Evolutionary conservation across 2,113 vertebrate species (phyloP).

Genomic region (Colossoma macropomum): DNA sequence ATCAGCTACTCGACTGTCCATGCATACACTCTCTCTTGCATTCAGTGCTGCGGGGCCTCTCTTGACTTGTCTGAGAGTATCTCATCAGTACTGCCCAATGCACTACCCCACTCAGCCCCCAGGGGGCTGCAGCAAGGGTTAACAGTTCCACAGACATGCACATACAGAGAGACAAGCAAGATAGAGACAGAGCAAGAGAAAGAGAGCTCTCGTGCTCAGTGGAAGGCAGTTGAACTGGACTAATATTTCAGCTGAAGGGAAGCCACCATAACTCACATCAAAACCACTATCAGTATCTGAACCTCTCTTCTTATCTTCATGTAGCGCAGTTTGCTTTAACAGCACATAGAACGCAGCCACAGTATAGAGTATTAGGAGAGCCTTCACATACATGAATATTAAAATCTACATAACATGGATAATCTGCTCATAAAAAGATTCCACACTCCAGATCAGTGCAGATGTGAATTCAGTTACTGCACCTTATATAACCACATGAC

Average conservation of each 20-base stretch:
- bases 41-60: constrained; percentile 43
- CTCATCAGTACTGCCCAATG: constrained; percentile 27
- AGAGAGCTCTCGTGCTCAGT: background rate
- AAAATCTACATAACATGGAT: background rate
- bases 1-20: constrained; percentile 2
- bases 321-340: background rate
- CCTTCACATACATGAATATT: background rate
- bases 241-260: background rate
- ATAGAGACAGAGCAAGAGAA: background rate
- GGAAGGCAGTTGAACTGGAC: background rate
- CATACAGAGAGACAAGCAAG: constrained; percentile 5
- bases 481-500: too few relatives aligned
- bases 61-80: constrained; percentile 41
- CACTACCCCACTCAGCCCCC: constrained; percentile 29
- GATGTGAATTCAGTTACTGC: background rate
- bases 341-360: background rate
- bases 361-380: background rate
- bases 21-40: background rate
- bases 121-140: constrained; percentile 34
- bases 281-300: background rate
- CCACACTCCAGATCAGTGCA: background rate
- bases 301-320: background rate
- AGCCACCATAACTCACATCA: background rate
- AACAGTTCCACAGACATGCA: constrained; percentile 33
- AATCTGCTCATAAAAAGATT: background rate